phyloP scores from a whole-genome alignment of 2,888 invertebrate species.

The Peribatodes rhomboidaria region DNA sequence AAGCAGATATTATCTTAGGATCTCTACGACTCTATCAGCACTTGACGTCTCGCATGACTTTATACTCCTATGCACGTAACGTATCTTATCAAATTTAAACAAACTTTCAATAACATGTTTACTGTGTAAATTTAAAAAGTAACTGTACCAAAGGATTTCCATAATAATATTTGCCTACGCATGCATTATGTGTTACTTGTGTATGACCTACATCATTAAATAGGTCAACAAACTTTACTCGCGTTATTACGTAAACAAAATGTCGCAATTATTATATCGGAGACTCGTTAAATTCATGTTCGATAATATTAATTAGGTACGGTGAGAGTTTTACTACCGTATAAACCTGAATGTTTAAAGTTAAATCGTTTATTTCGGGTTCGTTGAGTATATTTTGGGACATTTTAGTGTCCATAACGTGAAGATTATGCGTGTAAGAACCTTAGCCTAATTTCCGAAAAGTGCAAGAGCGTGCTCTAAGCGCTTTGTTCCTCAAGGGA shows the following conservation, averaged over 20 bases:
- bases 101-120: conserved; percentile 1
- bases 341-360: conserved; percentile 69
- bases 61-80: neutral
- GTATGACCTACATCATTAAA: conserved; percentile 46
- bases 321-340: conserved; percentile 43
- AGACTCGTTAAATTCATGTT: conserved; percentile 41
- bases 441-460: conserved; percentile 64
- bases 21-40: neutral
- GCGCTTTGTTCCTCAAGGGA: conserved; percentile 34
- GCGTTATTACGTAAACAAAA: conserved; percentile 46
- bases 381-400: conserved; percentile 63
- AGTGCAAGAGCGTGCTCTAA: conserved; percentile 46
- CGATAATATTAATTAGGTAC: conserved; percentile 45
- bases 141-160: neutral
- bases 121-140: conserved; percentile 2
- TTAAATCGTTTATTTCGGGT: conserved; percentile 59
- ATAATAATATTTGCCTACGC: neutral
- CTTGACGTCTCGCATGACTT: neutral
- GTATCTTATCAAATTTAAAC: conserved; percentile 9
- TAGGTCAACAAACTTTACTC: conserved; percentile 46
- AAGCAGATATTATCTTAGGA: neutral
- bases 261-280: conserved; percentile 45
- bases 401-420: conserved; percentile 65
- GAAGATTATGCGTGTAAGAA: conserved; percentile 61
- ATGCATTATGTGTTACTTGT: conserved; percentile 18